Conservation (phyloP, 2,113 vertebrate genomes). For the Malurus elegans region DNA sequence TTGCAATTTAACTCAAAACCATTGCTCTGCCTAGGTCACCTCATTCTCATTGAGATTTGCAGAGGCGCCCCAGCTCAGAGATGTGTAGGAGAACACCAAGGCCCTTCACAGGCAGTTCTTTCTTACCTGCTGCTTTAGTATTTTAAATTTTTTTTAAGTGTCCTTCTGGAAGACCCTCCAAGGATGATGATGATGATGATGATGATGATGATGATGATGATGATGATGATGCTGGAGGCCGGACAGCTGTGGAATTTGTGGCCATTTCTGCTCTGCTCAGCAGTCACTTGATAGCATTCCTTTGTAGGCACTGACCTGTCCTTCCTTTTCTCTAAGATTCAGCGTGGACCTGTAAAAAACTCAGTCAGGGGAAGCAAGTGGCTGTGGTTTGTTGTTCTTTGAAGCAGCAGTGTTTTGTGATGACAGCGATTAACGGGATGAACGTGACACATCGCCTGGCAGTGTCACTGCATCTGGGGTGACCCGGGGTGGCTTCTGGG, state of each 20-base stretch:
- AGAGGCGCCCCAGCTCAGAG: neutral
- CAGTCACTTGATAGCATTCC: neutral
- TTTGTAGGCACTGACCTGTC: neutral
- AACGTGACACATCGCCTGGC: neutral
- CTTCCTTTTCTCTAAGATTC: neutral
- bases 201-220: neutral
- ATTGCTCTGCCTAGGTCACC: neutral
- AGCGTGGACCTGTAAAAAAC: neutral
- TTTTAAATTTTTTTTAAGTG: neutral
- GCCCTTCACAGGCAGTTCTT: neutral
- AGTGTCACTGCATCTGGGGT: neutral
- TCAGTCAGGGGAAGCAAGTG: neutral
- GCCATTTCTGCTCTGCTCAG: neutral
- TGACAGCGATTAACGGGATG: neutral
- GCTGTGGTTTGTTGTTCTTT: neutral
- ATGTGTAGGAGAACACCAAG: neutral
- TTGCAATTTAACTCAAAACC: neutral
- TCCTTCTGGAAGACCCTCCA: neutral
- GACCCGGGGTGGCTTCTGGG: neutral
- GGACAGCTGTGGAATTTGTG: neutral
- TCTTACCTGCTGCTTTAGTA: neutral
- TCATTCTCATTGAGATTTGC: neutral
- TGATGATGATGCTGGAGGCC: neutral
- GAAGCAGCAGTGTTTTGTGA: neutral
- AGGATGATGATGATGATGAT: neutral